Evolutionary conservation across 2,113 vertebrate genomes (phyloP), one percentile per base, ranked within the genome.

Genomic region (Prochilodus magdalenae): DNA sequence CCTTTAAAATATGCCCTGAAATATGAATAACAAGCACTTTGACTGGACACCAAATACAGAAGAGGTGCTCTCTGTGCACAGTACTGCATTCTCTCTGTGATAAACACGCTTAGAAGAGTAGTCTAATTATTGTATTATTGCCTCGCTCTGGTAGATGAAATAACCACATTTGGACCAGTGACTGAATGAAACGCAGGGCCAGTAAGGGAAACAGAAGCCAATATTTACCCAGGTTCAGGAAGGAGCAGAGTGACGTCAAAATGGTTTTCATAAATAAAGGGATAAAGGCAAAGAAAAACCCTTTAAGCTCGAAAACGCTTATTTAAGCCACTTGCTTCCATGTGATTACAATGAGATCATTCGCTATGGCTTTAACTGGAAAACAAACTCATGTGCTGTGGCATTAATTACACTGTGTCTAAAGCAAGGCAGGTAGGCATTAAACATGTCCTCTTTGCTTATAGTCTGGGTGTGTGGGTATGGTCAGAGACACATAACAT

Each of bases 341-440:
- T 53, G 40, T 26, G 77, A 70, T n/a, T 36, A 77, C 51, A 33
- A 15, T 79, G 33, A 78, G 8, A 57, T 7, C 16, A n/a, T 53
- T 47, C 47, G 16, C 24, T 16, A 67, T 33, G 26, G 2, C 13
- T 3, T 26, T 55, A 22, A 73, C 26, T 29, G 11, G 24, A 55
- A 73, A 73, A 73, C 70, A 73, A 53, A 27, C 44, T 11, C 22
- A 1, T 67, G 30, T 33, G 18, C 27, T 66, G 63, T 15, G 33
- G 18, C 33, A 24, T 44, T 44, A 70, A 44, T 14, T 40, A 40
- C 14, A 24, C n/a, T 24, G 22, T 44, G 20, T 24, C 33, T 44
- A 70, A 24, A 5, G 24, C 8, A 26, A 70, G 33, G 22, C 13
- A 40, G 8, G n/a, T 67, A 60, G 24, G 10, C 24, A 24, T 12